Conservation (phyloP, 2,888 invertebrate genomes). For the Odontocolon sp. region DNA sequence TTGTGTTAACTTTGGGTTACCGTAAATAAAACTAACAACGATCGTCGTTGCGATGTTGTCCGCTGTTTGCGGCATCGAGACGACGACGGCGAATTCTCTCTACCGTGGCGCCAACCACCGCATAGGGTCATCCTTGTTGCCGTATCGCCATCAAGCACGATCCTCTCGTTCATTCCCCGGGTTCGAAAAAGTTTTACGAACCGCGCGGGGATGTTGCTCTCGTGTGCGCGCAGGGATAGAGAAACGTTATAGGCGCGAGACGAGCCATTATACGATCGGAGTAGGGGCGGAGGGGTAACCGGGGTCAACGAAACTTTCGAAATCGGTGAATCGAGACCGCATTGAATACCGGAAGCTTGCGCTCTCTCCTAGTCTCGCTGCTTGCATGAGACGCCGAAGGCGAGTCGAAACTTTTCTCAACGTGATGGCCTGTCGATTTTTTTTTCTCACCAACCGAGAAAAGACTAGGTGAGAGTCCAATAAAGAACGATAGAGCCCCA, state of each 20-base stretch:
- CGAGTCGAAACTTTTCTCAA: slow-evolving; percentile 45
- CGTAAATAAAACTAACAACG: slow-evolving; percentile 1
- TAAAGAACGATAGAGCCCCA: slow-evolving; percentile 1
- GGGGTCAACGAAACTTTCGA: slow-evolving; percentile 40
- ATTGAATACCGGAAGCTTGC: slow-evolving; percentile 51
- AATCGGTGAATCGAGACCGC: slow-evolving; percentile 52
- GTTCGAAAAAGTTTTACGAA: slow-evolving; percentile 29
- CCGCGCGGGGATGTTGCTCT: slow-evolving; percentile 11
- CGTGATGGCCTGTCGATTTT: slow-evolving; percentile 18
- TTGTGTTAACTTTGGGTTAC: slow-evolving; percentile 7
- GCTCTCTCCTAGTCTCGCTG: background rate
- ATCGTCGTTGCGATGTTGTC: background rate
- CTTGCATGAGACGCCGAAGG: slow-evolving; percentile 35
- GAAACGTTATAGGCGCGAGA: slow-evolving; percentile 6
- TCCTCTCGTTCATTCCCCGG: slow-evolving; percentile 33
- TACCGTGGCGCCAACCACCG: slow-evolving; percentile 3
- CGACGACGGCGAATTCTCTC: slow-evolving; percentile 10
- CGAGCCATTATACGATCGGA: background rate
- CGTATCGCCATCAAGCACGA: slow-evolving; percentile 25
- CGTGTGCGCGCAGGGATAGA: background rate
- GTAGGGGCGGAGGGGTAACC: background rate
- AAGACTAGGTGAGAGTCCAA: background rate
- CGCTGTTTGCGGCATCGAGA: background rate
- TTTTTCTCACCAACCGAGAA: slow-evolving; percentile 9
- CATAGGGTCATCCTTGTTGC: background rate